Percentiles rank a stretch among this genome's conserved stretches.
Conservation (phyloP, 2,888 invertebrate genomes). For the Galerucella pusilla region DNA sequence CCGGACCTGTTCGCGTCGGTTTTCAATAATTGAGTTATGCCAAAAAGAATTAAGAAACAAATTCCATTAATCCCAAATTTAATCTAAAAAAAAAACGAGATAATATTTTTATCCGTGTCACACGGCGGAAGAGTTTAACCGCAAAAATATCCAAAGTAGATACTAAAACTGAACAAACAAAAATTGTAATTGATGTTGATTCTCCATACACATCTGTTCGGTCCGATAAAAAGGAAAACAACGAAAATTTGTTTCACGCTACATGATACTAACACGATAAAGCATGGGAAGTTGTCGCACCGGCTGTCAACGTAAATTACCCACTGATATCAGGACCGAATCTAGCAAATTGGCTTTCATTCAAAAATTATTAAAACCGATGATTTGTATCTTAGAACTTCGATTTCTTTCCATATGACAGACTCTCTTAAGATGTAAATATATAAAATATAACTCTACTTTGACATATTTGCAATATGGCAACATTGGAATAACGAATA, state of each 20-base stretch:
- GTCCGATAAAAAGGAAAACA: constrained; percentile 24
- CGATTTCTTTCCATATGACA: no score
- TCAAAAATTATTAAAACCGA: constrained; percentile 7
- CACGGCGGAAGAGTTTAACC: neutral
- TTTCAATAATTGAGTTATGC: no score
- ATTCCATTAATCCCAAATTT: no score
- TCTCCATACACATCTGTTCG: constrained; percentile 25
- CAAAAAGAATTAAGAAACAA: no score
- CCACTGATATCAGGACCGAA: constrained; percentile 8
- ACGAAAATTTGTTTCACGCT: constrained; percentile 23
- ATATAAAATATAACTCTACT: no score
- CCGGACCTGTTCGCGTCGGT: no score
- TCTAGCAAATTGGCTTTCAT: neutral
- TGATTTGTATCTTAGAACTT: constrained; percentile 29
- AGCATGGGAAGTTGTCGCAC: constrained; percentile 37
- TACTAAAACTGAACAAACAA: constrained; percentile 8
- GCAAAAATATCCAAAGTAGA: neutral
- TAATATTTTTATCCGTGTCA: neutral
- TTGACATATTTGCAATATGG: no score
- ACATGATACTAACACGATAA: constrained; percentile 32
- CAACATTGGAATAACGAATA: no score
- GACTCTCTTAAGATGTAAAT: no score
- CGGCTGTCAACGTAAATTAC: constrained; percentile 27
- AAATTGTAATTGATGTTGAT: constrained; percentile 7
- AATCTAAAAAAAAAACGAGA: no score